A percentile compares a stretch with the other conserved stretches of the same genome.
Evolutionary conservation across 1,140 invertebrate species (phyloP).

Genomic region (Cylas formicarius): DNA sequence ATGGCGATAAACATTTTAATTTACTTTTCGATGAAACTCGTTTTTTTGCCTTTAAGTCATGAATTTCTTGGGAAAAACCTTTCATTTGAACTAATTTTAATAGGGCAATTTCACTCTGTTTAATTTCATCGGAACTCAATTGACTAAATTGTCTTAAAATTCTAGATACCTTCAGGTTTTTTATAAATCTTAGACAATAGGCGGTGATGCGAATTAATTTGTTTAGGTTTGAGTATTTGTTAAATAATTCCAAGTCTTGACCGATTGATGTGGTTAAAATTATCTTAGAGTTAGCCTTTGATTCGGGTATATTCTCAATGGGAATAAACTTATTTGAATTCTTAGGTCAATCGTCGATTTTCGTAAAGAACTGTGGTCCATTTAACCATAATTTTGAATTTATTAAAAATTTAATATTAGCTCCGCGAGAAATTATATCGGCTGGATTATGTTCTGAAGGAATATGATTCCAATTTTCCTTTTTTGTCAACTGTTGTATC

Average conservation of each 20-base stretch:
- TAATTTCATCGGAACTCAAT: constrained; percentile 3
- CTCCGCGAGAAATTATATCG: constrained; percentile 33
- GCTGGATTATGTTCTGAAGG: constrained; percentile 34
- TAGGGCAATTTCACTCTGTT: background rate
- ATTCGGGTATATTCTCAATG: too few relatives aligned
- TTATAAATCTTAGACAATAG: constrained; percentile 14
- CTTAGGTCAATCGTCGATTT: background rate
- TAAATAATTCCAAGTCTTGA: constrained; percentile 7
- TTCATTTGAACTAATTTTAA: constrained; percentile 5
- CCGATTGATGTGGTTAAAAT: too few relatives aligned
- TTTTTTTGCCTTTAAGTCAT: constrained; percentile 1
- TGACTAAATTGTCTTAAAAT: background rate
- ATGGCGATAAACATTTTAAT: constrained; percentile 32
- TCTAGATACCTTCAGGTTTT: background rate
- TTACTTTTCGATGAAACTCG: constrained; percentile 9
- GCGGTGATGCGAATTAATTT: constrained; percentile 7
- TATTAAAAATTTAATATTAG: constrained; percentile 7
- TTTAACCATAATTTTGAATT: constrained; percentile 7
- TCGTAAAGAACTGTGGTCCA: constrained; percentile 14
- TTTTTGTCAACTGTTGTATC: constrained; percentile 28
- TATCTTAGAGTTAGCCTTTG: too few relatives aligned
- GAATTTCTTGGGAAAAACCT: constrained; percentile 6
- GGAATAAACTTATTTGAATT: background rate
- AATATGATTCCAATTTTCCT: constrained; percentile 41
- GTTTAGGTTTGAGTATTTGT: background rate